phyloP scores from a whole-genome alignment of 1,140 invertebrate species.

The Centruroides sculpturatus region DNA sequence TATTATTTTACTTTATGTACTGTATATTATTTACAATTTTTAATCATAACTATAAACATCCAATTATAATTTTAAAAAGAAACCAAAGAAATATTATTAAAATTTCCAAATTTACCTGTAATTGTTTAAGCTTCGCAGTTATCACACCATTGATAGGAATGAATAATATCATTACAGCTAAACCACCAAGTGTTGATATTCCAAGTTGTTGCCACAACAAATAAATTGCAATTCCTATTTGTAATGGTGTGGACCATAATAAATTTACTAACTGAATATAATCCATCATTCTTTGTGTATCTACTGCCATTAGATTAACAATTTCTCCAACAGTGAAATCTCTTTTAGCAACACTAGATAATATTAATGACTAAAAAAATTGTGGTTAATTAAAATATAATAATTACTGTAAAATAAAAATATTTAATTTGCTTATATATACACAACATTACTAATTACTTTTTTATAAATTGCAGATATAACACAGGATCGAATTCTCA shows the following conservation, averaged over 20 bases:
- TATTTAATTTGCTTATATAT: neutral
- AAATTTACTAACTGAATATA: slow-evolving; percentile 81
- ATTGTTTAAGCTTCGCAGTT: slow-evolving; percentile 27
- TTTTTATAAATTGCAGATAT: slow-evolving; percentile 91
- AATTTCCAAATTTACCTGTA: slow-evolving; percentile 27
- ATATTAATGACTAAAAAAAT: slow-evolving; percentile 22
- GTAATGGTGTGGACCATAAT: slow-evolving; percentile 91
- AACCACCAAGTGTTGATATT: slow-evolving; percentile 28
- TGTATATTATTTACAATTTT: too few relatives aligned
- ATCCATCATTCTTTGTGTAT: slow-evolving; percentile 70
- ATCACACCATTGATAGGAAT: slow-evolving; percentile 33
- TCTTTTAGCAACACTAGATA: slow-evolving; percentile 26
- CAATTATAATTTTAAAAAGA: too few relatives aligned
- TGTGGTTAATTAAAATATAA: too few relatives aligned
- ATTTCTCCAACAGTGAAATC: slow-evolving; percentile 74
- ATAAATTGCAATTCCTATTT: slow-evolving; percentile 71
- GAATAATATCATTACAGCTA: slow-evolving; percentile 32
- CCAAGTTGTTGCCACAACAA: slow-evolving; percentile 70
- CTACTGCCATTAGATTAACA: slow-evolving; percentile 86
- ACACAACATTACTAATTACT: slow-evolving; percentile 25
- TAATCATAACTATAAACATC: too few relatives aligned
- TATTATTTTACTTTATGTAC: too few relatives aligned
- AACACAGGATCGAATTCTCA: slow-evolving; percentile 77
- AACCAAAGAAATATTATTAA: too few relatives aligned
- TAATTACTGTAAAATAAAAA: neutral